Conservation (phyloP, 2,888 invertebrate species). For the Notodonta ziczac region DNA sequence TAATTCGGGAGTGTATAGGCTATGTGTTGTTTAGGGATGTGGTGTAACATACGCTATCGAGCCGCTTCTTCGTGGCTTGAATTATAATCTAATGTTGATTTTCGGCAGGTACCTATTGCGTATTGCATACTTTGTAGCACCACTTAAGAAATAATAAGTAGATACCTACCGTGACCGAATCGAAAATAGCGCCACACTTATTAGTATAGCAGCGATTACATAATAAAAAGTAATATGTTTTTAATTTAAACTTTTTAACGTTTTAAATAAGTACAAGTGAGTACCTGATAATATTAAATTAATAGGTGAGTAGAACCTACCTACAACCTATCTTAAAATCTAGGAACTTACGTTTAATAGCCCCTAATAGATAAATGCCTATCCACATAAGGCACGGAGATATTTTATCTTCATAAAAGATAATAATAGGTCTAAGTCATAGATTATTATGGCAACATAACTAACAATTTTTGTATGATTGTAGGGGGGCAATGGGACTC, state of each 20-base stretch:
- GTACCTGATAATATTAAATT: background rate
- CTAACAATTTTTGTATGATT: no score
- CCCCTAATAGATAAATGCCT: no score
- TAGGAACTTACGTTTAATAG: no score
- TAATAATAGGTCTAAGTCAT: no score
- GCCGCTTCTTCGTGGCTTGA: constrained; percentile 30
- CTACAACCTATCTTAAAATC: no score
- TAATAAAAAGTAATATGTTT: constrained; percentile 25
- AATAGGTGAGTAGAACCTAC: no score
- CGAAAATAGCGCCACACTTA: constrained; percentile 33
- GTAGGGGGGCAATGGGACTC: no score
- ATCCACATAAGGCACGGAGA: no score
- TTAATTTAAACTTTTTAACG: background rate
- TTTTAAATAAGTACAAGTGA: background rate
- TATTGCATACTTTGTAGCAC: constrained; percentile 38
- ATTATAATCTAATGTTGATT: constrained; percentile 43
- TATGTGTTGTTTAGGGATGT: constrained; percentile 20
- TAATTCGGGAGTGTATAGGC: constrained; percentile 18
- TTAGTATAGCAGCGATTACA: constrained; percentile 24
- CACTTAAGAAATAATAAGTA: constrained; percentile 44
- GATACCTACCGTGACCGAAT: constrained; percentile 35
- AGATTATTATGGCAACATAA: no score
- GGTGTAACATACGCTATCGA: constrained; percentile 26
- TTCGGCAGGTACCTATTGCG: constrained; percentile 25
- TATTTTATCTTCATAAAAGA: no score